Percentiles rank a stretch among this genome's conserved stretches.
Evolutionary conservation across 2,113 vertebrate species (phyloP).

Genomic region (Syngnathus scovelli): DNA sequence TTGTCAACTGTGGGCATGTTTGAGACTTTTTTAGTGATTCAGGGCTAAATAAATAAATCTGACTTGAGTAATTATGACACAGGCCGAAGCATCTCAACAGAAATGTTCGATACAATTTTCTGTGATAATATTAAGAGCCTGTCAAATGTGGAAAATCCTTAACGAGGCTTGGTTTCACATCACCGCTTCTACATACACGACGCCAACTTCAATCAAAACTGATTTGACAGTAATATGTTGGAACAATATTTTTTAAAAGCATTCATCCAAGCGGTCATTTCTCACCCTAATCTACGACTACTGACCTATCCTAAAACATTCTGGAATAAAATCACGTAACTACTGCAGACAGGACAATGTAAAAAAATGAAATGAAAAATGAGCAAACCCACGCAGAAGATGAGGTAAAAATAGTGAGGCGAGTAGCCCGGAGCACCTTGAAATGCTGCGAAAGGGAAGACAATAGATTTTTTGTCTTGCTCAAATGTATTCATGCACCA

Average conservation of each 20-base stretch:
- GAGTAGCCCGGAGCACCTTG: slow-evolving; percentile 29
- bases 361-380: background rate
- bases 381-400: slow-evolving; percentile 1
- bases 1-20: too few species aligned
- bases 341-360: background rate
- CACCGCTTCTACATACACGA: background rate
- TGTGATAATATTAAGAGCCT: background rate
- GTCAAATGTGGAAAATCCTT: background rate
- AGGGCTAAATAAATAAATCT: background rate
- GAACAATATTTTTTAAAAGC: background rate
- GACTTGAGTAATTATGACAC: background rate
- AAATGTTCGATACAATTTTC: background rate
- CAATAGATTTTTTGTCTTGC: background rate
- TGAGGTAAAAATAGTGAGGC: slow-evolving; percentile 19
- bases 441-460: background rate
- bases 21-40: too few species aligned
- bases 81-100: background rate
- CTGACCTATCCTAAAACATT: too few species aligned
- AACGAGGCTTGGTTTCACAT: background rate
- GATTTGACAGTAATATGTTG: background rate
- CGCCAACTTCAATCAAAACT: background rate
- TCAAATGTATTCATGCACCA: background rate
- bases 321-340: background rate
- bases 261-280: background rate
- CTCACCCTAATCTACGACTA: background rate